phyloP scores from a whole-genome alignment of 2,113 vertebrate species.

The Ictidomys tridecemlineatus region DNA sequence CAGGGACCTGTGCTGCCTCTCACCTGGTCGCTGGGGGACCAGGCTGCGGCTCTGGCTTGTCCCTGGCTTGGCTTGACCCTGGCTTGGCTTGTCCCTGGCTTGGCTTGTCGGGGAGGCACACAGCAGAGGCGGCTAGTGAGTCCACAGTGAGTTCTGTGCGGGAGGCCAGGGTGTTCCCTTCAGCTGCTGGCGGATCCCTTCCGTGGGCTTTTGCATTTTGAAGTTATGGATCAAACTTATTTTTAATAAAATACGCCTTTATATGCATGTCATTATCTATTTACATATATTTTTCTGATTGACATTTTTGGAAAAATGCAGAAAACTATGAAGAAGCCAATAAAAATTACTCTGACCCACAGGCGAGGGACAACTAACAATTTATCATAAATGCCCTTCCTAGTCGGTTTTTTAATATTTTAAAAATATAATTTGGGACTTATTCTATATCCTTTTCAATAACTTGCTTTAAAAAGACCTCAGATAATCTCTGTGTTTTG shows the following conservation, averaged over 20 bases:
- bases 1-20: accelerated
- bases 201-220: background rate
- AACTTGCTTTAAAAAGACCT: background rate
- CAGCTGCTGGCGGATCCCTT: accelerated
- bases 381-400: too few species aligned
- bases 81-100: too few species aligned
- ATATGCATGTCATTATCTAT: background rate
- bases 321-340: background rate
- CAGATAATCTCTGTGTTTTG: too few species aligned
- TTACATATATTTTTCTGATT: background rate
- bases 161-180: accelerated
- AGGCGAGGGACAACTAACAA: background rate
- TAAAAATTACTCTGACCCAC: background rate
- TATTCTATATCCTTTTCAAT: background rate
- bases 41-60: accelerated
- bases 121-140: accelerated
- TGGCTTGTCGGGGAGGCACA: accelerated
- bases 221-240: accelerated
- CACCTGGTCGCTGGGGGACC: background rate
- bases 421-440: background rate
- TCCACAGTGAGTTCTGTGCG: accelerated
- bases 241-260: background rate
- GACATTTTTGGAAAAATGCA: background rate
- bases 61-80: too few species aligned
- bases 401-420: background rate